Conservation (phyloP, 2,797 vertebrate genomes). For the Heliangelus exortis region DNA sequence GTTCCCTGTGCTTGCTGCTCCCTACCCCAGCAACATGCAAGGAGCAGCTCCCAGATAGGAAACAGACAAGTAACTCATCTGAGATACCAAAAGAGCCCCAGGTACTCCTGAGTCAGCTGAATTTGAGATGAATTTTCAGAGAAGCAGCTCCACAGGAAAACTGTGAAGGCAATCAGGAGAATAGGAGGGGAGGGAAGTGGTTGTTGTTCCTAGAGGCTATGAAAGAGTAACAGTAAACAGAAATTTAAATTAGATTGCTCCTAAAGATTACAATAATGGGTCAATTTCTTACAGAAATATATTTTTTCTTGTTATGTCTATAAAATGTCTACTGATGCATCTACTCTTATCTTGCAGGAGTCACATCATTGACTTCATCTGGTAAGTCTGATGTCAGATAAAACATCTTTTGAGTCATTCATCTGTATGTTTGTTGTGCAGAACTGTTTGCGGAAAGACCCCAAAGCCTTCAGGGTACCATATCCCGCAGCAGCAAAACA, state of each 20-base stretch:
- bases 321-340: not conserved
- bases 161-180: not conserved
- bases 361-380: not conserved
- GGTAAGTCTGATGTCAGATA: not conserved
- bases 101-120: not conserved
- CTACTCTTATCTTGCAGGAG: not conserved
- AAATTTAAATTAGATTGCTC: not conserved
- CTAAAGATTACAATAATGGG: not conserved
- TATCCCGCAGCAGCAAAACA: not conserved
- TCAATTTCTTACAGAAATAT: not conserved
- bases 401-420: accelerated
- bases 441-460: not conserved
- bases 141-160: not conserved
- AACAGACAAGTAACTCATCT: not conserved
- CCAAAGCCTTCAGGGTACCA: not conserved
- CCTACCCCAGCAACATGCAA: accelerated
- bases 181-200: not conserved
- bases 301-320: not conserved
- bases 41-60: accelerated
- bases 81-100: not conserved
- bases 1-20: not conserved
- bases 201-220: not conserved
- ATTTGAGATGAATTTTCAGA: not conserved
- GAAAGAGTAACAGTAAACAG: not conserved
- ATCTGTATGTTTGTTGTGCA: accelerated